Conservation (phyloP, 2,888 invertebrate genomes). For the Nephrotoma appendiculata region DNA sequence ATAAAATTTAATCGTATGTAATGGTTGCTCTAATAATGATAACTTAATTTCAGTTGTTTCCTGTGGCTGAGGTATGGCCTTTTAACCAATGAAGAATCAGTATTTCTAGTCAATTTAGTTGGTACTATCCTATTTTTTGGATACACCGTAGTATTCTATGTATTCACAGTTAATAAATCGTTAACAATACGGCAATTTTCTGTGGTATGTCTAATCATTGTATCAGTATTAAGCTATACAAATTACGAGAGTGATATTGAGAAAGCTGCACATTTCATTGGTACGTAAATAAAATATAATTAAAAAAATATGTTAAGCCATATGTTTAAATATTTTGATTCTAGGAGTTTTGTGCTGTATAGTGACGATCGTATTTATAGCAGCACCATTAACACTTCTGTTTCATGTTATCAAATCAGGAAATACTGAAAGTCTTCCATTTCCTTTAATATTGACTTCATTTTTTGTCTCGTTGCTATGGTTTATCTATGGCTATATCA, state of each 20-base stretch:
- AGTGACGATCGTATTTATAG: conserved; percentile 57
- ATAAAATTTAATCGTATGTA: background rate
- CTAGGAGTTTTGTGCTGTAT: conserved; percentile 43
- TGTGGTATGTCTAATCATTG: conserved; percentile 34
- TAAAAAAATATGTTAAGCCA: background rate
- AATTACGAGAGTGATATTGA: conserved; percentile 35
- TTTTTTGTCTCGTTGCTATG: conserved; percentile 64
- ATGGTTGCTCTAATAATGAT: background rate
- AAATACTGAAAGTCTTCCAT: conserved; percentile 66
- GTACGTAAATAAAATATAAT: conserved; percentile 25
- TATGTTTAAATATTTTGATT: background rate
- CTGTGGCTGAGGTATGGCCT: conserved; percentile 64
- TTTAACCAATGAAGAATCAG: conserved; percentile 47
- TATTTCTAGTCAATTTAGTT: conserved; percentile 54
- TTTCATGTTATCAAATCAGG: conserved; percentile 58
- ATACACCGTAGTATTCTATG: conserved; percentile 49
- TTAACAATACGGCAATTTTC: conserved; percentile 41
- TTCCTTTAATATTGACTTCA: conserved; percentile 63
- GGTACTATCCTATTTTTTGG: conserved; percentile 48
- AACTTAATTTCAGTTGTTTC: conserved; percentile 38
- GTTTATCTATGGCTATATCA: conserved; percentile 60
- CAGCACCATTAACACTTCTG: conserved; percentile 58
- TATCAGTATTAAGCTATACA: conserved; percentile 38
- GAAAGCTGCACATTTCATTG: conserved; percentile 40
- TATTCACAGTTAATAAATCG: conserved; percentile 50